A percentile compares a stretch with the other conserved stretches of the same genome.
phyloP scores from a whole-genome alignment of 2,888 invertebrate genomes.

The Hipparchia semele region DNA sequence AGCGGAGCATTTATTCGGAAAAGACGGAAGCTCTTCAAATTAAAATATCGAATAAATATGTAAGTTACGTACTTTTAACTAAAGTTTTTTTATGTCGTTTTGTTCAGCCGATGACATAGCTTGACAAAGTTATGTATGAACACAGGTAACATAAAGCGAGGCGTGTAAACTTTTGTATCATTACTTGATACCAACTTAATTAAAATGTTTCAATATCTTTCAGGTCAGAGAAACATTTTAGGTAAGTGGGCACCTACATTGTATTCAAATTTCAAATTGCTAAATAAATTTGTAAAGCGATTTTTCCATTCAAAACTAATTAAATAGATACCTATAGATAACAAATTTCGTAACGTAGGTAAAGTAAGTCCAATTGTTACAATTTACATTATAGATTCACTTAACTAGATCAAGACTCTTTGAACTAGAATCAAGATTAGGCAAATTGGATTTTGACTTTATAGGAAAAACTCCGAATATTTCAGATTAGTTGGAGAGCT shows the following conservation, averaged over 20 bases:
- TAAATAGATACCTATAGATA: background rate
- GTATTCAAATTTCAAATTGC: slow-evolving; percentile 13
- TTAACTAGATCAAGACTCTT: background rate
- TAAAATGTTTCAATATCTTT: background rate
- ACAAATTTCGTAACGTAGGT: background rate
- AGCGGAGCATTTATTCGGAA: too few species aligned
- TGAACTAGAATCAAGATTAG: background rate
- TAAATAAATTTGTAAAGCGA: background rate
- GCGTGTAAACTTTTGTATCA: too few species aligned
- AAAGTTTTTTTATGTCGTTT: too few species aligned
- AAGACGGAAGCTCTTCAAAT: too few species aligned
- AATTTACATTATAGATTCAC: background rate
- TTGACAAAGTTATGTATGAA: too few species aligned
- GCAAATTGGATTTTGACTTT: slow-evolving; percentile 2
- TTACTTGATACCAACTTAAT: background rate
- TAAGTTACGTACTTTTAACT: too few species aligned
- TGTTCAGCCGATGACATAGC: too few species aligned
- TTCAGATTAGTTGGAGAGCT: slow-evolving; percentile 1
- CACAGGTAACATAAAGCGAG: too few species aligned
- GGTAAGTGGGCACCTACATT: background rate
- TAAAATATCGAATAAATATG: too few species aligned
- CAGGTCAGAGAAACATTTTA: too few species aligned
- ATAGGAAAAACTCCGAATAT: background rate
- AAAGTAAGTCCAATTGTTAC: background rate
- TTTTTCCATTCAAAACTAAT: slow-evolving; percentile 12